Evolutionary conservation across 2,888 invertebrate species (phyloP).

Genomic region (Bombylius discolor): DNA sequence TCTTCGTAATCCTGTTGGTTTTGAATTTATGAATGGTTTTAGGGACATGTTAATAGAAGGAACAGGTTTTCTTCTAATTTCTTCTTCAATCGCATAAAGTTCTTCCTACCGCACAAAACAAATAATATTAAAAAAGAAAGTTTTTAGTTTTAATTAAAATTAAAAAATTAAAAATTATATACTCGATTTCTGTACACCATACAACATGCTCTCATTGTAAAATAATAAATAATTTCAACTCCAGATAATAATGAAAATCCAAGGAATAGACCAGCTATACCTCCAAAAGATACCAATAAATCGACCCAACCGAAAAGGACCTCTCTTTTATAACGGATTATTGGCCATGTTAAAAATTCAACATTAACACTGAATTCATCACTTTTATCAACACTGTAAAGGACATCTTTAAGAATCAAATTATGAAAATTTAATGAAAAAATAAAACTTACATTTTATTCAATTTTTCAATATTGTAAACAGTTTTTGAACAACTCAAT

Average conservation of each 20-base stretch:
- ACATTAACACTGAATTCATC: constrained; percentile 26
- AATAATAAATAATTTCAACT: constrained; percentile 65
- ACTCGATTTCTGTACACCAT: constrained; percentile 36
- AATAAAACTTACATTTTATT: constrained; percentile 42
- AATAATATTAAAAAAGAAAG: no score
- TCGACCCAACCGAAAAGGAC: constrained; percentile 77
- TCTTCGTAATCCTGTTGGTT: neutral
- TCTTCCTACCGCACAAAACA: constrained; percentile 21
- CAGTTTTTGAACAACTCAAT: constrained; percentile 59
- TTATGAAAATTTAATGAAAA: no score
- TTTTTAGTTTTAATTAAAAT: neutral
- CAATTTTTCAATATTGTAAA: constrained; percentile 62
- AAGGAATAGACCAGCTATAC: constrained; percentile 40
- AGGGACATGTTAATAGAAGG: constrained; percentile 28
- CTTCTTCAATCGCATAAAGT: constrained; percentile 30
- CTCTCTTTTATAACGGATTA: constrained; percentile 64
- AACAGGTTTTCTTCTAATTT: constrained; percentile 26
- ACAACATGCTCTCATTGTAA: constrained; percentile 48
- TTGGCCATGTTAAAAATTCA: constrained; percentile 65
- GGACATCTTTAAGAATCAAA: neutral
- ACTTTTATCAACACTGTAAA: constrained; percentile 18
- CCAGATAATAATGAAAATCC: constrained; percentile 66
- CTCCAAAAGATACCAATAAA: constrained; percentile 47
- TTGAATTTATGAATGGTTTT: constrained; percentile 1
- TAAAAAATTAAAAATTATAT: neutral